phyloP scores from a whole-genome alignment of 2,888 invertebrate genomes.

The Apoda limacodes region DNA sequence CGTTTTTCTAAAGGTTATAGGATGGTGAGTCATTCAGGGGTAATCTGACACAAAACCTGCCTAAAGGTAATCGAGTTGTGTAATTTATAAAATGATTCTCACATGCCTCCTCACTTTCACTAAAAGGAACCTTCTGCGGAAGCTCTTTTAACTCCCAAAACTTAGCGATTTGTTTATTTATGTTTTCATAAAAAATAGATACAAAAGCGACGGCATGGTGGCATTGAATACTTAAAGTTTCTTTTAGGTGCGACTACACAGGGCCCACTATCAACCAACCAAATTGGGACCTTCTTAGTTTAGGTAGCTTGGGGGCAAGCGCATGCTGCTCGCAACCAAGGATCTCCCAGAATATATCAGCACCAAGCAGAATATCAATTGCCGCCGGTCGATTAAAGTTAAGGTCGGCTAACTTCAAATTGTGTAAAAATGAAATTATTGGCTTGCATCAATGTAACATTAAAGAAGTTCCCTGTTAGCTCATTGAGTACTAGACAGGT shows the following conservation, averaged over 20 bases:
- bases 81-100: conserved; percentile 11
- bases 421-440: conserved; percentile 11
- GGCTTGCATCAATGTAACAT: conserved; percentile 5
- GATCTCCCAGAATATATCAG: no score
- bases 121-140: conserved; percentile 3
- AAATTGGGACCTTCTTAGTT: conserved; percentile 14
- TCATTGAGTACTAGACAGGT: conserved; percentile 9
- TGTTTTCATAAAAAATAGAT: no score
- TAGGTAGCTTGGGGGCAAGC: conserved; percentile 17
- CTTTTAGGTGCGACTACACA: no score
- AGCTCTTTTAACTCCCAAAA: conserved; percentile 14
- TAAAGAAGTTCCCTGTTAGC: conserved; percentile 16
- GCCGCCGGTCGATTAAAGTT: conserved; percentile 12
- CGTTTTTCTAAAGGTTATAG: conserved; percentile 7
- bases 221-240: no score
- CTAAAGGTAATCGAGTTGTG: conserved; percentile 5
- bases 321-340: conserved; percentile 15
- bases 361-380: conserved; percentile 18
- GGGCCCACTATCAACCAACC: conserved; percentile 24
- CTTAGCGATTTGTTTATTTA: conserved; percentile 3
- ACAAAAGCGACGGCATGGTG: no score
- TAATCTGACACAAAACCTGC: conserved; percentile 11
- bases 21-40: conserved; percentile 10
- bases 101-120: conserved; percentile 10
- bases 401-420: conserved; percentile 17